These are phyloP conservation scores for Myiozetetes cayanensis DNA, from an alignment of 2,113 vertebrate species.

Conservation along the genomic window DNA sequence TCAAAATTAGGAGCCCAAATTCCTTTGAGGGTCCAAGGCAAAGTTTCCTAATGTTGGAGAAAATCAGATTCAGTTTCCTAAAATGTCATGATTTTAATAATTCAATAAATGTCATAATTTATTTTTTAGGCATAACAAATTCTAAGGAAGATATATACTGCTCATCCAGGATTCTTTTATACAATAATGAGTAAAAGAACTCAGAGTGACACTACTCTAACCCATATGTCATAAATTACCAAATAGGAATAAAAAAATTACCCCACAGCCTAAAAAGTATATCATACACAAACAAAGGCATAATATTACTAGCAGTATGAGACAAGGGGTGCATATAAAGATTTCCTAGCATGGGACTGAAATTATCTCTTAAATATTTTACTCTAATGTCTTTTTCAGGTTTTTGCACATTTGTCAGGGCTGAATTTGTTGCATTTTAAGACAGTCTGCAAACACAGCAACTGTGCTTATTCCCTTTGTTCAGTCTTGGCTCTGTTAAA, in stretches of 20 bases:
- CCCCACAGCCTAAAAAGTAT: neutral
- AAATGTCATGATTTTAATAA: slow-evolving; percentile 12
- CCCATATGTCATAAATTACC: neutral
- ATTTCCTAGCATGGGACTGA: neutral
- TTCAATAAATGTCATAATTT: neutral
- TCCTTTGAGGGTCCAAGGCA: neutral
- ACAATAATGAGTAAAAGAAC: neutral
- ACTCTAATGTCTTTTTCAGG: neutral
- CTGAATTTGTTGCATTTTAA: slow-evolving; percentile 7
- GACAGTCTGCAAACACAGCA: neutral
- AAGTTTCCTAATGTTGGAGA: neutral
- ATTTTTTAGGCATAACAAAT: neutral
- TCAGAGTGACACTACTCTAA: neutral
- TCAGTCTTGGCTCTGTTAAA: neutral
- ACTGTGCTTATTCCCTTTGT: neutral
- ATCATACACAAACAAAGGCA: neutral
- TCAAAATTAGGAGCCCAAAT: neutral
- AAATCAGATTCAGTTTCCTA: neutral
- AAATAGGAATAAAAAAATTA: neutral
- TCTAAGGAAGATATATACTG: neutral
- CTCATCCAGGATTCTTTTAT: neutral
- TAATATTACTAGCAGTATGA: neutral
- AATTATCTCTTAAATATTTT: slow-evolving; percentile 55
- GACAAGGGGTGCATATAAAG: neutral
- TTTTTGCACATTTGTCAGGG: neutral